phyloP scores from a whole-genome alignment of 1,140 invertebrate genomes.

The Scylla paramamosain region DNA sequence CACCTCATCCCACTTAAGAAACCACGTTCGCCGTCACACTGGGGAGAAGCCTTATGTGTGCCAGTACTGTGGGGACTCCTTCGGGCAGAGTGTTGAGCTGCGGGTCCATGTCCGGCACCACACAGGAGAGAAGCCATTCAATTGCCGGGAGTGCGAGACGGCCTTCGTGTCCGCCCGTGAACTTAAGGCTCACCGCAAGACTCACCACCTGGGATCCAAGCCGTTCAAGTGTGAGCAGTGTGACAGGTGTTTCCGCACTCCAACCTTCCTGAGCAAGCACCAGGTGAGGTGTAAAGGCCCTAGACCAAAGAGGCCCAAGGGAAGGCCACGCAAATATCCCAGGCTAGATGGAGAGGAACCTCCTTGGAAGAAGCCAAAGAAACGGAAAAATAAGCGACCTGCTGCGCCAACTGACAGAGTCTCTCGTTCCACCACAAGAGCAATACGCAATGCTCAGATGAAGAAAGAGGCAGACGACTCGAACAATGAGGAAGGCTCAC shows the following conservation, averaged over 20 bases:
- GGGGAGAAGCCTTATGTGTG: slow-evolving; percentile 80
- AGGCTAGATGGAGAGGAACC: slow-evolving; percentile 63
- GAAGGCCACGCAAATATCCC: slow-evolving; percentile 69
- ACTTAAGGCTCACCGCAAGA: slow-evolving; percentile 72
- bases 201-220: slow-evolving; percentile 63
- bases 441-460: slow-evolving; percentile 55
- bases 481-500: neutral
- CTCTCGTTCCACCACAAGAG: slow-evolving; percentile 56
- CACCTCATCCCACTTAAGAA: slow-evolving; percentile 80
- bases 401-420: slow-evolving; percentile 69
- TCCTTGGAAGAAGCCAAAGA: slow-evolving; percentile 69
- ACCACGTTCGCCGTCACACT: slow-evolving; percentile 81
- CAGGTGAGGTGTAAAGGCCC: slow-evolving; percentile 62
- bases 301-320: slow-evolving; percentile 67
- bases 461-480: slow-evolving; percentile 46
- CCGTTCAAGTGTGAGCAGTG: slow-evolving; percentile 70
- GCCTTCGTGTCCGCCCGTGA: slow-evolving; percentile 70
- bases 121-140: slow-evolving; percentile 75
- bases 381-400: slow-evolving; percentile 60
- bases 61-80: slow-evolving; percentile 69
- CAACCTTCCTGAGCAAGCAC: slow-evolving; percentile 61
- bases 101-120: slow-evolving; percentile 73
- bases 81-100: slow-evolving; percentile 72
- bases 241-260: slow-evolving; percentile 68
- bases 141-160: slow-evolving; percentile 71